Evolutionary conservation across 2,113 vertebrate genomes (phyloP), one percentile per base, ranked within the genome.

Genomic region (Proteles cristata): DNA sequence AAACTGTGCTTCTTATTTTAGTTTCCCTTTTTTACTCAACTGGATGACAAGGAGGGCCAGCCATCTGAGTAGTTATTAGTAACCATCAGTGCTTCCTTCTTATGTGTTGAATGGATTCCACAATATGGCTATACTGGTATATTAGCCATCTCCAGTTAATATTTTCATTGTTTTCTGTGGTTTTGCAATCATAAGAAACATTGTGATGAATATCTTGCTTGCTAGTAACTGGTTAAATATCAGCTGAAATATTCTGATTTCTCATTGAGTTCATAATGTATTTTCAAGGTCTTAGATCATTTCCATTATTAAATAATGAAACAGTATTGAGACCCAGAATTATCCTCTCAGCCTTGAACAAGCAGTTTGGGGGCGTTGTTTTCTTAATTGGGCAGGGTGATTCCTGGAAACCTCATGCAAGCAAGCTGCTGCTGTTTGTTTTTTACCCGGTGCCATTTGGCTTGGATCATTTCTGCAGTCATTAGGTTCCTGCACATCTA

Each of bases 331-430:
- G n/a, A 14, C 19, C 5, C 19, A 7, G 61, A 58, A 48, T 81
- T 61, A 63, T 14, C 82, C 55, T 92, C 63, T 39, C 73, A 55
- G 92, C 28, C 83, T 79, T 7, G 35, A 84, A 93, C 50, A 16
- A 33, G 50, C 68, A 79, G 33, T 15, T 28, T 82, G 12, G 45
- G 65, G 83, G 39, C 11, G 55, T 55, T 98, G 84, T 97, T 98
- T 97, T 98, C 93, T 74, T 97, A 95, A 80, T 63, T 45, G 92
- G 94, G 90, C 92, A 77, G 87, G 88, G 90, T 48, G 77, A 97
- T 98, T 97, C 97, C 96, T 98, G 97, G 98, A 97, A 98, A 96
- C 86, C 92, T 96, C 89, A 26, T 12, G 94, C 1, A 1, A 92
- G 92, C 69, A 19, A 92, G 76, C 92, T 68, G 74, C 73, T 86